Percentiles rank a stretch among this genome's conserved stretches.
These are phyloP conservation scores for Denticeps clupeoides DNA, from an alignment of 2,797 vertebrate genomes.

Conservation along the genomic window DNA sequence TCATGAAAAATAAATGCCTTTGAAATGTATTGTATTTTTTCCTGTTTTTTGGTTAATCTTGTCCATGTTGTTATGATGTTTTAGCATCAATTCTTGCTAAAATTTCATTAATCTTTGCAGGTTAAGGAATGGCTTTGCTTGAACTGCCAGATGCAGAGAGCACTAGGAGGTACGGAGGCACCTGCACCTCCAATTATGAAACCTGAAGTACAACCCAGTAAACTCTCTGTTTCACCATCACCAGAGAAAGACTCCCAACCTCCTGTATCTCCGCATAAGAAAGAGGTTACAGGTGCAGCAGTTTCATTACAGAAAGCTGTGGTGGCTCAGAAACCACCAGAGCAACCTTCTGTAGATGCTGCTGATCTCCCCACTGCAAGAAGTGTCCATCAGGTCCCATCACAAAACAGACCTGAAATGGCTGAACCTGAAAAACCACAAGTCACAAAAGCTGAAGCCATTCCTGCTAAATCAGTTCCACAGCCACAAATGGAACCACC, in stretches of 20 bases:
- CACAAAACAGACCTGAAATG: too few relatives aligned
- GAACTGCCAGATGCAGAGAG: constrained; percentile 92
- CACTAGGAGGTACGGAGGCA: constrained; percentile 60
- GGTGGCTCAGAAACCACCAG: constrained; percentile 37
- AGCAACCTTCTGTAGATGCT: constrained; percentile 24
- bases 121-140: constrained; percentile 80
- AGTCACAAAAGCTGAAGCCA: background rate
- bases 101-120: constrained; percentile 30
- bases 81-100: too few relatives aligned
- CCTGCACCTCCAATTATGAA: constrained; percentile 40
- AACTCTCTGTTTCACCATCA: constrained; percentile 27
- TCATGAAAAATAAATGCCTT: too few relatives aligned
- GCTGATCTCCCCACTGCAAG: constrained; percentile 33
- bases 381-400: constrained; percentile 2
- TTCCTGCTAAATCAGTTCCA: constrained; percentile 18
- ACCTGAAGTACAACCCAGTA: constrained; percentile 32
- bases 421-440: too few relatives aligned
- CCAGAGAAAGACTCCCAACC: constrained; percentile 13
- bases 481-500: constrained; percentile 12
- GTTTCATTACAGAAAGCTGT: constrained; percentile 28
- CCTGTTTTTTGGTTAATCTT: constrained; percentile 1
- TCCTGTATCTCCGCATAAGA: constrained; percentile 31
- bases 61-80: too few relatives aligned
- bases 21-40: too few relatives aligned
- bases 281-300: constrained; percentile 25